Base-by-base conservation (phyloP, 2,888 invertebrate species). In the Lasioglossum vierecki region DNA sequence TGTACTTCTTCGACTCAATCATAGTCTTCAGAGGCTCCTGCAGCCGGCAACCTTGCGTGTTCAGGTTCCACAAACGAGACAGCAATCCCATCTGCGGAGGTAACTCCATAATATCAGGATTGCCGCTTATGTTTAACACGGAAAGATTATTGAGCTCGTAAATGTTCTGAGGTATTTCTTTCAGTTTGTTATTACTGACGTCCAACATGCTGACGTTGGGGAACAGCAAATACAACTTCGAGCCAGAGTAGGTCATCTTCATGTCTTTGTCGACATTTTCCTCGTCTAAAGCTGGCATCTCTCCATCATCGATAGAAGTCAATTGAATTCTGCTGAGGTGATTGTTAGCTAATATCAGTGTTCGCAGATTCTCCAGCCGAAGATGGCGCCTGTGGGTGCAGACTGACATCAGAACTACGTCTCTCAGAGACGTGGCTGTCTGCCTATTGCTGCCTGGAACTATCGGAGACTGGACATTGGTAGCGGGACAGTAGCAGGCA, bases 81-180 rank as follows among this genome's bases (percentile, higher is more conserved):
- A 99, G 96, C 11, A 99, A 95, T 0, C 99, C 99, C 97, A 99
- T 97, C 95, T 99, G 98, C 0, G 99, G 98, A 0, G 99, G 99
- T 79, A 99, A 96, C 93, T 99, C 98, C 8, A 96, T 96, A 78
- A 99, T 97, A 63, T 98, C 98, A 90, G 96, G 95, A 93, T 99
- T 99, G 71, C 98, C 97, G 93, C 98, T 98, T 74, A 99, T 96
- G 94, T 99, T 99, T 63, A 99, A 96, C 63, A 99, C 99, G n/a
- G 99, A 98, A 4, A 99, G 96, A 94, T 98, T 98, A 84, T 96
- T 96, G 6, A 99, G 96, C 93, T 98, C 98, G 91, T 98, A 97
- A 79, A 99, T 96, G 81, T 98, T 97, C 0, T 97, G 95, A 0
- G 99, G 99, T 63, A 99, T 97, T 89, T 97, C 96, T 90, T 96